Conservation (phyloP, 2,888 invertebrate species). For the Nysson spinosus region DNA sequence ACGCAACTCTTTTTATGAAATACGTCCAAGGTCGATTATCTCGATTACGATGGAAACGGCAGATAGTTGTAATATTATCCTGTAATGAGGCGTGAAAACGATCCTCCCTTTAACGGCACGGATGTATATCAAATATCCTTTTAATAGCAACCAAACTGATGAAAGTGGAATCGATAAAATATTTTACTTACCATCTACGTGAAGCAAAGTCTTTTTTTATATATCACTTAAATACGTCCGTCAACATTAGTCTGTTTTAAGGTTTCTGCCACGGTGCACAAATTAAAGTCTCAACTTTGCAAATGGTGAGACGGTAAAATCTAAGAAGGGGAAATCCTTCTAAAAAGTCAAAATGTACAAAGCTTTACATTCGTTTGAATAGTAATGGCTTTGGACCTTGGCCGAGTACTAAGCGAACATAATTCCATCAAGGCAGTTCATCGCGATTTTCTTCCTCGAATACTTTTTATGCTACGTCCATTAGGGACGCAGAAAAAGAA, state of each 20-base stretch:
- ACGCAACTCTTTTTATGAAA: neutral
- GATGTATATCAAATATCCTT: constrained; percentile 44
- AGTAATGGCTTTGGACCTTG: neutral
- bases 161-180: constrained; percentile 31
- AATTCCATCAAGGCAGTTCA: constrained; percentile 15
- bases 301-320: too few relatives aligned
- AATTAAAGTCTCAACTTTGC: too few relatives aligned
- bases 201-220: neutral
- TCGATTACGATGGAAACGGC: constrained; percentile 23
- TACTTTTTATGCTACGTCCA: constrained; percentile 23
- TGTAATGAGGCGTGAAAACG: constrained; percentile 49
- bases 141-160: constrained; percentile 34
- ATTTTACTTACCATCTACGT: constrained; percentile 41
- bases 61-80: constrained; percentile 6
- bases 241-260: too few relatives aligned
- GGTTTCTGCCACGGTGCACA: too few relatives aligned
- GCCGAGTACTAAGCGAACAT: constrained; percentile 8
- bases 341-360: too few relatives aligned
- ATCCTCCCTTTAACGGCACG: constrained; percentile 24
- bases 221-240: too few relatives aligned
- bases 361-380: too few relatives aligned
- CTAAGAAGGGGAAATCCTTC: too few relatives aligned
- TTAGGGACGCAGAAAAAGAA: constrained; percentile 26
- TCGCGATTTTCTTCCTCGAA: neutral
- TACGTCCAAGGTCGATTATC: constrained; percentile 14